Percentiles rank a stretch among this genome's conserved stretches.
Conservation (phyloP, 23 tunicate genomes). For the Corella eumyota region DNA sequence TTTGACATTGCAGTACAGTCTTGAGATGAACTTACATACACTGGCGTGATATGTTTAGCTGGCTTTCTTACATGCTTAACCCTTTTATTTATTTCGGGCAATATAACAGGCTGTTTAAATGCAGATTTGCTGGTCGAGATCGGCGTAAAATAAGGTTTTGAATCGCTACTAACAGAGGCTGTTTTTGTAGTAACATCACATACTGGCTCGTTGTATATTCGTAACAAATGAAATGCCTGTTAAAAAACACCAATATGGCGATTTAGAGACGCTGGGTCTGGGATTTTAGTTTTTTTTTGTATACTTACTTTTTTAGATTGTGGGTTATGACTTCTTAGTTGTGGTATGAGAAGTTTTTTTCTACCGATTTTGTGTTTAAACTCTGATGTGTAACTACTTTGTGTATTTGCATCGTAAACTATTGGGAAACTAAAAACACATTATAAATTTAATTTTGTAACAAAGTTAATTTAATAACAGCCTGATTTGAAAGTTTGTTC, state of each 20-base stretch:
- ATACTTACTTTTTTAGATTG: conserved; percentile 7
- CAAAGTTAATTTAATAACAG: too few relatives aligned
- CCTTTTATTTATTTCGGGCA: conserved; percentile 4
- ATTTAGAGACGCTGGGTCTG: too few relatives aligned
- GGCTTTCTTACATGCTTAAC: not conserved
- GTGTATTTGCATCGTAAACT: too few relatives aligned
- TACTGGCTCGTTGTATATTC: conserved; percentile 22
- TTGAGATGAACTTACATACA: conserved; percentile 1
- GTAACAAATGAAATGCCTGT: conserved; percentile 25
- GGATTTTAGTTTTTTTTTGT: not conserved
- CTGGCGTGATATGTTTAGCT: conserved; percentile 1
- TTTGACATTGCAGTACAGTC: too few relatives aligned
- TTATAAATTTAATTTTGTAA: too few relatives aligned
- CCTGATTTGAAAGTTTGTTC: too few relatives aligned
- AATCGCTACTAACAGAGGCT: not conserved
- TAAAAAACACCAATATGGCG: too few relatives aligned
- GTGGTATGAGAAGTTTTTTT: conserved; percentile 4
- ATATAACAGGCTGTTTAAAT: not conserved
- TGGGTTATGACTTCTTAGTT: conserved; percentile 17
- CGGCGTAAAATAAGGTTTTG: conserved; percentile 18
- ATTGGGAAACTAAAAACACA: too few relatives aligned
- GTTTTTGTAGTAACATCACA: conserved; percentile 31
- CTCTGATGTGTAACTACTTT: too few relatives aligned
- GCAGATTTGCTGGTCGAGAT: conserved; percentile 34
- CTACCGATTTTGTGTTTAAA: conserved; percentile 5